Conservation (phyloP, 2,888 invertebrate genomes). For the Axea sp. region DNA sequence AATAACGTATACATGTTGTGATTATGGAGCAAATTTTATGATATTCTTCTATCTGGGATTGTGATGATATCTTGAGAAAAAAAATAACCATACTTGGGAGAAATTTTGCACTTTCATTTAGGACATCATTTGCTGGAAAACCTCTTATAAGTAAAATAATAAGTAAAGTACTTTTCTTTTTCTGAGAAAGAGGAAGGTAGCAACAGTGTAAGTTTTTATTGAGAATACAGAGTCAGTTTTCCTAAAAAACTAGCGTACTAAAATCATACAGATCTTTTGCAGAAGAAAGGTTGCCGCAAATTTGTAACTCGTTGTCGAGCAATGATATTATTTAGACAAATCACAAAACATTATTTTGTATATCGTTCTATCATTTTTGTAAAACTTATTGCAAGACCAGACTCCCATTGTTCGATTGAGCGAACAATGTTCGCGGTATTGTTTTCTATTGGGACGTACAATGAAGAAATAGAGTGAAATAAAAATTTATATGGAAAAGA, state of each 20-base stretch:
- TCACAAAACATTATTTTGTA: conserved; percentile 30
- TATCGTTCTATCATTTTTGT: conserved; percentile 30
- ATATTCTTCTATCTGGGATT: neutral
- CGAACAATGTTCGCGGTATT: conserved; percentile 11
- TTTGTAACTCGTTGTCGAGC: conserved; percentile 16
- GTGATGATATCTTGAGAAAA: neutral
- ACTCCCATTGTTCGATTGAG: conserved; percentile 18
- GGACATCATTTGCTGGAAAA: neutral
- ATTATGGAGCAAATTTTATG: no score
- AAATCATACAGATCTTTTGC: neutral
- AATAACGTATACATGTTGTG: no score
- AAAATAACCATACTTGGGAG: no score
- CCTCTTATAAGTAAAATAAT: neutral
- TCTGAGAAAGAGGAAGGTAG: neutral
- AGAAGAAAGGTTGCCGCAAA: conserved; percentile 9
- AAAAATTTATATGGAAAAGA: conserved; percentile 38
- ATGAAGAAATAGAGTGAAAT: conserved; percentile 25
- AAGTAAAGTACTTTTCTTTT: neutral
- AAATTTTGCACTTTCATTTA: neutral
- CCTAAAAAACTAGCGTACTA: neutral
- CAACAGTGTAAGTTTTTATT: neutral
- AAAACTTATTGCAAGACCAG: conserved; percentile 6
- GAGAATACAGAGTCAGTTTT: no score
- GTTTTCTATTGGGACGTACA: conserved; percentile 16
- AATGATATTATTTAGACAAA: conserved; percentile 27